Conservation (phyloP, 1,140 invertebrate species). For the Cecropterus lyciades region DNA sequence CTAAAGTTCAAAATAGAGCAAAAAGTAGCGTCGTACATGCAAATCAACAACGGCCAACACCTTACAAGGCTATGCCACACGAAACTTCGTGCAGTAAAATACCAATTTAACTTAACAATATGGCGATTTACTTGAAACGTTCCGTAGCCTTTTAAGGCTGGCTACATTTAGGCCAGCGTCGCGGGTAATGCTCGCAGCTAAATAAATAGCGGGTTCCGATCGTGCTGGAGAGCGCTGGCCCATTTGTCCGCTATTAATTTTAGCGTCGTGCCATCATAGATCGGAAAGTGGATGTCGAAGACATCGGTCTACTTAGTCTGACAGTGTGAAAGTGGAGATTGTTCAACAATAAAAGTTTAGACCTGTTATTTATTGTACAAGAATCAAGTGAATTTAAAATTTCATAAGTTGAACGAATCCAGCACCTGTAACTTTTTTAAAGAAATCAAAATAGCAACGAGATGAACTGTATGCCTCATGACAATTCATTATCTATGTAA, state of each 20-base stretch:
- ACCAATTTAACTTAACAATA: conserved; percentile 81
- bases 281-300: conserved; percentile 19
- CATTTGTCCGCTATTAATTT: conserved; percentile 62
- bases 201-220: conserved; percentile 54
- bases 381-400: conserved; percentile 14
- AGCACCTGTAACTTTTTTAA: too few species aligned
- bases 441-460: too few species aligned
- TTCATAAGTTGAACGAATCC: too few species aligned
- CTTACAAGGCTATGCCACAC: conserved; percentile 68
- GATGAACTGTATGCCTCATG: too few species aligned
- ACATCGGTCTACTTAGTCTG: background rate
- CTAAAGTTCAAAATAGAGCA: conserved; percentile 46
- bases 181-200: conserved; percentile 62
- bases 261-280: conserved; percentile 52
- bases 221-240: conserved; percentile 44
- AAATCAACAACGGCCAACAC: conserved; percentile 45
- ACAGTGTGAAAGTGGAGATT: background rate
- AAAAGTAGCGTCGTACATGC: conserved; percentile 36
- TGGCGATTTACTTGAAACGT: conserved; percentile 71
- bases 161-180: conserved; percentile 65
- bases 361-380: too few species aligned
- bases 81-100: conserved; percentile 77
- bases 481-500: too few species aligned
- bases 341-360: too few species aligned
- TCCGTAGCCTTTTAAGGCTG: conserved; percentile 71